These are phyloP conservation scores for Vultur gryphus DNA, from an alignment of 2,797 vertebrate species.

Conservation along the genomic window DNA sequence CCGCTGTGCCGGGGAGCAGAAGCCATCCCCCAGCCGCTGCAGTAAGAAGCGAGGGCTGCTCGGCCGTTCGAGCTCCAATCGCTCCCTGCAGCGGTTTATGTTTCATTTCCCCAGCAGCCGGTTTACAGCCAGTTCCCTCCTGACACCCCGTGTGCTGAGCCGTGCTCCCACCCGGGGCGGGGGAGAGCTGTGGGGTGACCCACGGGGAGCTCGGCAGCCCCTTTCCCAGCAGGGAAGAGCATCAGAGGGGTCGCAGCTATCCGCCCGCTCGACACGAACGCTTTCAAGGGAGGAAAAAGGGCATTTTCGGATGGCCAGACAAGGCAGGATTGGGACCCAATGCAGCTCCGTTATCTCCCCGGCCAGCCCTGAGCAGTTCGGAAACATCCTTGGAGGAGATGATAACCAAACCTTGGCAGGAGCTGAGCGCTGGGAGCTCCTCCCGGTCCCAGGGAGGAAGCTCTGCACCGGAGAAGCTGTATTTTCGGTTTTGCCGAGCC, in stretches of 20 bases:
- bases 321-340: background rate
- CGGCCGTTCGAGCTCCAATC: accelerated
- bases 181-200: background rate
- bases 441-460: slow-evolving; percentile 2
- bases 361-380: background rate
- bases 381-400: slow-evolving; percentile 31
- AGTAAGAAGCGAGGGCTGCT: background rate
- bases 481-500: background rate
- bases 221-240: background rate
- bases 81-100: accelerated
- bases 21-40: accelerated
- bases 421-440: background rate
- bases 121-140: accelerated
- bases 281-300: background rate
- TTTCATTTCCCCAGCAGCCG: background rate
- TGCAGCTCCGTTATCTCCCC: background rate
- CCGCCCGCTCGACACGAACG: accelerated
- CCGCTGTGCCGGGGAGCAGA: accelerated
- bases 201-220: background rate
- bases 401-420: slow-evolving; percentile 2
- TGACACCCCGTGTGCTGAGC: background rate
- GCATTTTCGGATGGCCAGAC: background rate
- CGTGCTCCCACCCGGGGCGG: accelerated
- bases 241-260: accelerated
- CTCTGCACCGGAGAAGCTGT: accelerated